Conservation (phyloP, 2,113 vertebrate genomes). For the Spea bombifrons region DNA sequence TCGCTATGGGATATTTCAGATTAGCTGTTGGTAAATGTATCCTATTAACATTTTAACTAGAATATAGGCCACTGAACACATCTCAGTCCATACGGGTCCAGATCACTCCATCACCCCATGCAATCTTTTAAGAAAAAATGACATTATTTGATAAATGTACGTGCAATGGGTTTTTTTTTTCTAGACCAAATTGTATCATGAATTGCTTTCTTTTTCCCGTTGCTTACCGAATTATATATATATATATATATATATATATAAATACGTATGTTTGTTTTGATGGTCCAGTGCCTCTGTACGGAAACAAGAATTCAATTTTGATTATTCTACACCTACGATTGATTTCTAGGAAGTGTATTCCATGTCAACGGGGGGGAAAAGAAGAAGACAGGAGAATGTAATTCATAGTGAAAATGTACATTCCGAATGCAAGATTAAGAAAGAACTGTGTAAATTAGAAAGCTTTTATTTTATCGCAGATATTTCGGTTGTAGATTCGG, state of each 20-base stretch:
- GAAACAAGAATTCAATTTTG: not conserved
- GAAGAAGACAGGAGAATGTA: not conserved
- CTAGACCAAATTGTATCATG: slow-evolving; percentile 12
- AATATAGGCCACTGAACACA: not conserved
- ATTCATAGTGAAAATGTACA: slow-evolving; percentile 5
- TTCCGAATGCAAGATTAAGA: slow-evolving; percentile 28
- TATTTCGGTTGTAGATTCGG: not conserved
- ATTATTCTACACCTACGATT: not conserved
- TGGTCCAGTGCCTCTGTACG: slow-evolving; percentile 2
- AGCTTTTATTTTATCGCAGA: not conserved
- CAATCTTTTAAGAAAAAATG: slow-evolving; percentile 5
- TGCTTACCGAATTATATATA: slow-evolving; percentile 1
- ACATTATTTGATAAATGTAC: slow-evolving; percentile 14
- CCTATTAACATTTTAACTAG: slow-evolving; percentile 5
- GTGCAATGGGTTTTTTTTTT: not conserved
- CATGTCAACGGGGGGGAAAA: not conserved
- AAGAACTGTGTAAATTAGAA: not conserved
- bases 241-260: not conserved
- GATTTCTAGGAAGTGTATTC: not conserved
- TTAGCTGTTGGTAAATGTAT: not conserved
- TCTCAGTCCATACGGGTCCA: not conserved
- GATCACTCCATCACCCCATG: not conserved
- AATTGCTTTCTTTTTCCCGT: slow-evolving; percentile 1
- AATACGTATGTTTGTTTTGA: not conserved
- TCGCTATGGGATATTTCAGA: not conserved